Evolutionary conservation across 2,797 vertebrate genomes (phyloP), one percentile per base, ranked within the genome.

Genomic region (Poecile montanus): DNA sequence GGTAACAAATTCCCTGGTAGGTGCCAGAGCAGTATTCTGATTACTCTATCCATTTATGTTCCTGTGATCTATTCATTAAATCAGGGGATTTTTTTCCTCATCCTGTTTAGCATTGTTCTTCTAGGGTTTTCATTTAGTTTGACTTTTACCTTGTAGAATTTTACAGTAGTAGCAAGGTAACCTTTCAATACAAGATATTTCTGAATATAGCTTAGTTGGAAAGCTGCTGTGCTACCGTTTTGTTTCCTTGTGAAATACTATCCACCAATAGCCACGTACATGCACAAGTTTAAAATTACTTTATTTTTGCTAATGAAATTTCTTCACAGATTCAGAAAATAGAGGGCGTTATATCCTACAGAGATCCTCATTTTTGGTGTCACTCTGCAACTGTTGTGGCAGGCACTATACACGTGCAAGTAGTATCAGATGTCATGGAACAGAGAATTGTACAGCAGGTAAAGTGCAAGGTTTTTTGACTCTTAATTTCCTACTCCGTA

Each of bases 361-460:
- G 99, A 97, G 99, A 99, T 96, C 96, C 99, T 91, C 99, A 99
- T 95, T 99, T 99, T 96, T 99, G 99, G 99, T 99, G 99, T 84
- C 99, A 99, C 91, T 99, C 99, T 13, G 99, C 99, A 76, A 99
- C 87, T 94, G 94, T 99, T 92, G 94, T 99, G 32, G 99, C 98
- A 66, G 99, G 99, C 83, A 99, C 99, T 91, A 98, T 99, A 96
- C 99, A 99, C 89, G 98, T 99, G 36, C 99, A 99, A 96, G 98
- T 99, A 75, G 98, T 99, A 98, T 98, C 99, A 0, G 99, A 99
- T 67, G 98, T 99, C 60, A 98, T 99, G 95, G 99, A 99, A 95
- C 99, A 99, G 96, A 98, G 98, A 96, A 98, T 99, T 97, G 97
- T 99, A 65, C 99, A 99, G 92, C 99, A 99, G 99, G 99, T 99